phyloP scores from a whole-genome alignment of 1,140 invertebrate species.

The Lucilia cuprina region DNA sequence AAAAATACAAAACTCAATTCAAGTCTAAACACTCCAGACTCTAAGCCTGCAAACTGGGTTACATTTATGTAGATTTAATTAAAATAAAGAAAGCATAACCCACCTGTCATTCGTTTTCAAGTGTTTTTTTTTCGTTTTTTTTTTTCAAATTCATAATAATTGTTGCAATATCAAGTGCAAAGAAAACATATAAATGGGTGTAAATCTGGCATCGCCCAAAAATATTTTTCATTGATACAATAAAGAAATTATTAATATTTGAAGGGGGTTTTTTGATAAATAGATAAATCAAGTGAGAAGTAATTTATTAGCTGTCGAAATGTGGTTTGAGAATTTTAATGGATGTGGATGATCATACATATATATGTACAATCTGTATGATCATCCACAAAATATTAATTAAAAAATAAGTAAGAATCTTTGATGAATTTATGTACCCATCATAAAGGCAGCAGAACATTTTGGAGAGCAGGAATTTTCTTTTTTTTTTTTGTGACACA shows the following conservation, averaged over 20 bases:
- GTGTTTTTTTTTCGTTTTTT: neutral
- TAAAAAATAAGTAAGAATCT: too few species aligned
- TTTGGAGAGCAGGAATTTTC: too few species aligned
- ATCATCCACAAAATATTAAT: too few species aligned
- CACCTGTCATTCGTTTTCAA: neutral
- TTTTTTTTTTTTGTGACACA: too few species aligned
- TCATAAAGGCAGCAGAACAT: too few species aligned
- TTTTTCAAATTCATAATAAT: neutral
- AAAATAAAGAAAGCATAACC: neutral
- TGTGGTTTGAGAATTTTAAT: too few species aligned
- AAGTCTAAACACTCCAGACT: neutral
- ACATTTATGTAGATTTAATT: neutral
- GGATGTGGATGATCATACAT: too few species aligned
- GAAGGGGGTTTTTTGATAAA: conserved; percentile 3
- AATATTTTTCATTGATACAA: neutral
- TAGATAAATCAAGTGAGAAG: neutral
- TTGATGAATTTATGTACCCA: too few species aligned
- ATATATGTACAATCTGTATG: too few species aligned
- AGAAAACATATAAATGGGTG: neutral
- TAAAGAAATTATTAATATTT: conserved; percentile 1
- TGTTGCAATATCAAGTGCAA: neutral
- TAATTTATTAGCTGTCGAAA: neutral
- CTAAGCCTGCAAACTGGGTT: neutral
- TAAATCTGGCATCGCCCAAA: neutral
- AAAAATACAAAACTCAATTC: neutral